A percentile compares a stretch with the other conserved stretches of the same genome.
Conservation (phyloP, 2,797 vertebrate genomes). For the Sciurus carolinensis region DNA sequence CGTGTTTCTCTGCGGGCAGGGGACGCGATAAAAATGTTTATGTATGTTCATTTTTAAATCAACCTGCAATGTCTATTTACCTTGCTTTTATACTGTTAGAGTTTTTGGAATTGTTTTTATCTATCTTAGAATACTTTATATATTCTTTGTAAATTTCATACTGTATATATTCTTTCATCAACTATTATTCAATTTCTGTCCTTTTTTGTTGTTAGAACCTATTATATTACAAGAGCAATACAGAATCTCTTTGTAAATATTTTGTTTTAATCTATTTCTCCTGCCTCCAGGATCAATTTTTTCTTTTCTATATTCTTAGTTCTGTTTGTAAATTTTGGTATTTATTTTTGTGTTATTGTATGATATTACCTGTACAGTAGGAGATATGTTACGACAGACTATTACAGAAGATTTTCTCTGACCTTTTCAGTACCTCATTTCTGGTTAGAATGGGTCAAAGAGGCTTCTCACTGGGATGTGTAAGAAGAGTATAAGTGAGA, state of each 20-base stretch:
- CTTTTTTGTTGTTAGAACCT: neutral
- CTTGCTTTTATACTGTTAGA: neutral
- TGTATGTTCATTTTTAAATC: neutral
- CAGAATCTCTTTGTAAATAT: neutral
- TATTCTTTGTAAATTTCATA: neutral
- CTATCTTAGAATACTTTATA: neutral
- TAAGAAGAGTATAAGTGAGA: neutral
- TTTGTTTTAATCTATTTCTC: neutral
- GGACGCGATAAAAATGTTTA: neutral
- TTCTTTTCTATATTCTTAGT: neutral
- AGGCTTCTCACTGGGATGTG: neutral
- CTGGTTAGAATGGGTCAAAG: neutral
- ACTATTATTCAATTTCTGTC: neutral
- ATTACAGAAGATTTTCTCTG: neutral
- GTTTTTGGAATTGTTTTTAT: neutral
- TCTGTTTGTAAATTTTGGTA: neutral
- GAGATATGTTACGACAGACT: neutral
- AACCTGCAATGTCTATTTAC: neutral
- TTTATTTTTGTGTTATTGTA: neutral
- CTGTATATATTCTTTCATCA: neutral
- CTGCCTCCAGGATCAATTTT: neutral
- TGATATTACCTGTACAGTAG: neutral
- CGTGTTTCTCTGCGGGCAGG: no score
- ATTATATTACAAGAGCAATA: neutral
- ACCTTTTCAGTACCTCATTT: neutral